Percentiles rank a stretch among this genome's conserved stretches.
phyloP scores from a whole-genome alignment of 2,797 vertebrate species.

The Fundulus diaphanus region DNA sequence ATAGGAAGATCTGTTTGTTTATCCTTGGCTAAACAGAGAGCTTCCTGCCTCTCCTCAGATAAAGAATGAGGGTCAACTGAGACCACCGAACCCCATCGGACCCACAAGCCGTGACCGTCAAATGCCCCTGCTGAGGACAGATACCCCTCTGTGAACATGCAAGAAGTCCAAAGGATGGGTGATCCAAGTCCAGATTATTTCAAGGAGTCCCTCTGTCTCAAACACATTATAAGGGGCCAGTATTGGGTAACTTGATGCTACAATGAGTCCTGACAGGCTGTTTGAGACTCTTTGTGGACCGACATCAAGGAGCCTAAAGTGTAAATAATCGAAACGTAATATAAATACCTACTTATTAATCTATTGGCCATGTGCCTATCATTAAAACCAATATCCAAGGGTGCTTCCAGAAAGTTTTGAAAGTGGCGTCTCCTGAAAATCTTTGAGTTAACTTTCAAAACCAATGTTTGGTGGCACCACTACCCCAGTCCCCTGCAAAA shows the following conservation, averaged over 20 bases:
- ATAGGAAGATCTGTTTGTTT: slow-evolving; percentile 53
- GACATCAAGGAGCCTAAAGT: not conserved
- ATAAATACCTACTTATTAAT: not conserved
- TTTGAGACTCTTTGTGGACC: no score
- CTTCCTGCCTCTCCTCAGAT: slow-evolving; percentile 31
- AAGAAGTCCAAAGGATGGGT: slow-evolving; percentile 6
- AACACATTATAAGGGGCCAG: not conserved
- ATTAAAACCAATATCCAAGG: not conserved
- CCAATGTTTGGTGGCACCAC: not conserved
- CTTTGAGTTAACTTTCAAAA: no score
- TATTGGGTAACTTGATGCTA: not conserved
- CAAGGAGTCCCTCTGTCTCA: not conserved
- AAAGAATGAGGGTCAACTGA: not conserved
- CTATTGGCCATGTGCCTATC: not conserved
- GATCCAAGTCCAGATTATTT: slow-evolving; percentile 5
- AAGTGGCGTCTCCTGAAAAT: no score
- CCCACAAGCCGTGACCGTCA: slow-evolving; percentile 21
- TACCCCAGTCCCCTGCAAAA: not conserved
- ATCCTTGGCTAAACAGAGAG: slow-evolving; percentile 35
- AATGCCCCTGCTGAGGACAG: slow-evolving; percentile 7
- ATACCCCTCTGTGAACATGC: slow-evolving; percentile 11
- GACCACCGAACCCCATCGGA: slow-evolving; percentile 40
- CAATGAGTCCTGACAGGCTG: not conserved
- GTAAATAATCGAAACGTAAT: not conserved
- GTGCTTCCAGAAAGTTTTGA: no score